Percentiles rank a stretch among this genome's conserved stretches.
These are phyloP conservation scores for Dynastes tityus DNA, from an alignment of 2,888 invertebrate species.

Conservation along the genomic window DNA sequence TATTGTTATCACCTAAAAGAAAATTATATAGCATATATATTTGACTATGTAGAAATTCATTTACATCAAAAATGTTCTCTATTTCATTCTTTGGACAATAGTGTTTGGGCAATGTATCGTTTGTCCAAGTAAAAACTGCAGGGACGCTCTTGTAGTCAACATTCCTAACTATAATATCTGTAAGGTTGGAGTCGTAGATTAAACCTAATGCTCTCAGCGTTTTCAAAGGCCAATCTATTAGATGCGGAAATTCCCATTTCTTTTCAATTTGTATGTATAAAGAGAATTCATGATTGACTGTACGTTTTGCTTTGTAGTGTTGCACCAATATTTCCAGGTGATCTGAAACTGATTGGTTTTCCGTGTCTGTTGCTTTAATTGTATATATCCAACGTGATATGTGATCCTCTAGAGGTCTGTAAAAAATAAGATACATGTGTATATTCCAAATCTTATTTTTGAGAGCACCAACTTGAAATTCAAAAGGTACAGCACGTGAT, in stretches of 20 bases:
- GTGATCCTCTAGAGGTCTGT: conserved; percentile 85
- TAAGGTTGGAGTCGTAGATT: conserved; percentile 75
- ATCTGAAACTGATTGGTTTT: conserved; percentile 81
- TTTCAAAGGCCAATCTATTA: conserved; percentile 85
- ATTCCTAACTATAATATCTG: conserved; percentile 81
- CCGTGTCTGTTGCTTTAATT: conserved; percentile 86
- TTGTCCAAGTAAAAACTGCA: conserved; percentile 86
- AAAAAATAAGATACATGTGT: conserved; percentile 52
- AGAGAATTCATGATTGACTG: conserved; percentile 87
- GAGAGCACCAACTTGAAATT: too few species aligned
- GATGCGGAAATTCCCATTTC: conserved; percentile 75
- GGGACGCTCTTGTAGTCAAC: conserved; percentile 76
- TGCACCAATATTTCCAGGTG: conserved; percentile 85
- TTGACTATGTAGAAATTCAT: conserved; percentile 54
- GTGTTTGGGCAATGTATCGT: conserved; percentile 86
- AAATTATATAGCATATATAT: conserved; percentile 62
- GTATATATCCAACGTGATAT: conserved; percentile 88
- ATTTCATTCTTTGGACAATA: conserved; percentile 86
- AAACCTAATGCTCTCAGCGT: conserved; percentile 76
- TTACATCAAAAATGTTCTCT: conserved; percentile 78
- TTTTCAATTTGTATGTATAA: conserved; percentile 79
- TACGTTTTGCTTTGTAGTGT: conserved; percentile 84
- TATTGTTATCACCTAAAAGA: conserved; percentile 71
- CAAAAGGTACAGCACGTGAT: too few species aligned
- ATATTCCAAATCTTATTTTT: too few species aligned